Conservation (phyloP, 2,113 vertebrate species). For the Megaleporinus macrocephalus region DNA sequence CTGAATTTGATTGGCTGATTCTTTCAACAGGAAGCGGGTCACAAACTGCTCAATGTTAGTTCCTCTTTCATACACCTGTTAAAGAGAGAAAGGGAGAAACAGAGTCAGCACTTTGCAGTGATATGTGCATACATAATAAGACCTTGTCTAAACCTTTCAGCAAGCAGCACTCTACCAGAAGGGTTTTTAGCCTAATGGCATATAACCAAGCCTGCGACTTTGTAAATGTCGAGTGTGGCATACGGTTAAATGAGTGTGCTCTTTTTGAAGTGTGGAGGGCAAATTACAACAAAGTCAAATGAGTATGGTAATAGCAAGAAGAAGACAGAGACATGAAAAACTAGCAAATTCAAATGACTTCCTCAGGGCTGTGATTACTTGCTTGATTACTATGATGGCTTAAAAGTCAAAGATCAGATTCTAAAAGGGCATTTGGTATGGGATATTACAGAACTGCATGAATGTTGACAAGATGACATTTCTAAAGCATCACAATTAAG, state of each 20-base stretch:
- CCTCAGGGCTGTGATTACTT: background rate
- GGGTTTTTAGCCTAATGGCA: constrained; percentile 29
- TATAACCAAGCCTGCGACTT: background rate
- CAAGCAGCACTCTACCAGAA: constrained; percentile 3
- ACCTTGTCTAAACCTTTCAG: constrained; percentile 11
- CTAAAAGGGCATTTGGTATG: constrained; percentile 9
- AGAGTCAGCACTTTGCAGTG: constrained; percentile 39
- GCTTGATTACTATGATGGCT: background rate
- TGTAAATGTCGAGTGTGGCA: constrained; percentile 15
- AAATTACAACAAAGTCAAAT: constrained; percentile 9
- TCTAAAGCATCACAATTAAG: constrained; percentile 1
- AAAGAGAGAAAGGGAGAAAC: background rate
- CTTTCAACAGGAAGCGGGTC: constrained; percentile 95
- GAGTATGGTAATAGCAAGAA: background rate
- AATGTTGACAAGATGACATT: constrained; percentile 27
- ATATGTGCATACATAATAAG: constrained; percentile 42
- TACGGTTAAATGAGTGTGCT: constrained; percentile 23
- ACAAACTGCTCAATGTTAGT: constrained; percentile 96
- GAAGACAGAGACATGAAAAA: constrained; percentile 20
- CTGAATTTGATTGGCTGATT: constrained; percentile 95
- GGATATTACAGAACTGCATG: background rate
- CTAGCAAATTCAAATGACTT: constrained; percentile 2
- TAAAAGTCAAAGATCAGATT: constrained; percentile 3
- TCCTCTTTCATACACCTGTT: constrained; percentile 92
- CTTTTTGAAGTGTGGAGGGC: background rate